A percentile compares a stretch with the other conserved stretches of the same genome.
Evolutionary conservation across 2,113 vertebrate species (phyloP).

Genomic region (Struthidea cinerea): DNA sequence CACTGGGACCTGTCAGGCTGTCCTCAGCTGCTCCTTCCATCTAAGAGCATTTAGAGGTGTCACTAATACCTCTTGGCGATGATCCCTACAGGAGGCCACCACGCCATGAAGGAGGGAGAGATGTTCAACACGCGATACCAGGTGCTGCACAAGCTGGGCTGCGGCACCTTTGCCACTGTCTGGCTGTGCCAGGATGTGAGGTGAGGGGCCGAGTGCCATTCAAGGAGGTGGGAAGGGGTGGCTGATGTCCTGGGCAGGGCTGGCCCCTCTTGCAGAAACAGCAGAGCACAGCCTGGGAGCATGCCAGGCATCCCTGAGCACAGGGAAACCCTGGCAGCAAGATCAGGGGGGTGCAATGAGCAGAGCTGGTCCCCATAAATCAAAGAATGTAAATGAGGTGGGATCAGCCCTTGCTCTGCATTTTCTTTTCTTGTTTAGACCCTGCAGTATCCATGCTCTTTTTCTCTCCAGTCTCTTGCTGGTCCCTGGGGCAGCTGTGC

Average conservation of each 20-base stretch:
- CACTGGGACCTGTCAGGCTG: not conserved
- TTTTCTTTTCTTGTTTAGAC: not conserved
- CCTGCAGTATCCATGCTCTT: not conserved
- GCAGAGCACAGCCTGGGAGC: not conserved
- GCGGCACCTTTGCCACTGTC: constrained; percentile 81
- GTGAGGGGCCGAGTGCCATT: constrained; percentile 32
- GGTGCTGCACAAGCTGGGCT: constrained; percentile 76
- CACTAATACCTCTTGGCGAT: not conserved
- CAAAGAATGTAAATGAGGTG: not conserved
- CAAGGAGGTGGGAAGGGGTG: not conserved
- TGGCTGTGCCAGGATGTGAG: constrained; percentile 83
- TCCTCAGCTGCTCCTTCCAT: not conserved
- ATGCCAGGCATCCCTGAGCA: fast-evolving
- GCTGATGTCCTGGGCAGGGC: not conserved
- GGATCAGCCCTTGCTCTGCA: not conserved
- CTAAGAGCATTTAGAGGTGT: not conserved
- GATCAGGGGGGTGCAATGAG: not conserved
- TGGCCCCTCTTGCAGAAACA: not conserved
- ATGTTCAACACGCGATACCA: constrained; percentile 77
- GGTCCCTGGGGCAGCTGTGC: not conserved
- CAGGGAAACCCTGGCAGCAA: not conserved
- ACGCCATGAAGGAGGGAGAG: constrained; percentile 70
- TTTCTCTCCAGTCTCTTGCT: not conserved
- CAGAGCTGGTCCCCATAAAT: not conserved
- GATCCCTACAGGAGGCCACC: constrained; percentile 72